Base-by-base conservation (phyloP, 2,888 invertebrate species). In the Ectemnius continuus region DNA sequence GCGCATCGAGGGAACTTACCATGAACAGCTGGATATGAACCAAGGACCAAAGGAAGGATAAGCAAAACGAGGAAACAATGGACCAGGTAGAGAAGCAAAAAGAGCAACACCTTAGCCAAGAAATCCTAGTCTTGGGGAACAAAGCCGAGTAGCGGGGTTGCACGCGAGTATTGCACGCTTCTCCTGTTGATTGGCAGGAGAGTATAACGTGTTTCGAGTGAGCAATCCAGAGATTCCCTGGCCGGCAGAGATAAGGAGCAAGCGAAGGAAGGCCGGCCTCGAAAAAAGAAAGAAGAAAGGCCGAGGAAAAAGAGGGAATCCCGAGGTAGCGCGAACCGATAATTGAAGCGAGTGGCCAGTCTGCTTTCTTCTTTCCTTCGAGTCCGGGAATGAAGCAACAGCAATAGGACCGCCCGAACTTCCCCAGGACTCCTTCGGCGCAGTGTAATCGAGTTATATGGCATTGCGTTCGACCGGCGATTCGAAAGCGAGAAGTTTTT, bases 271-370 rank as follows among this genome's bases (percentile, higher is more conserved):
- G 13, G 16, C 46, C 20, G 66, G 28, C 36, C 6, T n/a, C 26
- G 59, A n/a, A 26, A 62, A 63, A 61, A 11, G 46, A 57, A 61
- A 60, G 28, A 79, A 77, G 75, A 73, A 78, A 80, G 23, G 3
- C 2, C 2, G 23, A 23, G 62, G 73, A 62, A 67, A 65, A 67
- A 61, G 73, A 72, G 76, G 62, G 70, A 76, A 79, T 70, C 71
- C 66, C 69, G 69, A 61, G 56, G 72, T 64, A 76, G 74, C 75
- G 67, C 76, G 74, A 66, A 81, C 84, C 84, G 82, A 89, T 89
- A 88, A 89, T 88, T 88, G 87, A 88, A 88, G 85, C 82, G 79
- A 77, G 83, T 86, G 75, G 76, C 81, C 77, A 67, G 63, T 70
- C 82, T 76, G 77, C 77, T 75, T 75, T 70, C 65, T 75, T 70